These are phyloP conservation scores for Drosophila sturtevanti DNA, from an alignment of 1,140 invertebrate species.

Conservation along the genomic window DNA sequence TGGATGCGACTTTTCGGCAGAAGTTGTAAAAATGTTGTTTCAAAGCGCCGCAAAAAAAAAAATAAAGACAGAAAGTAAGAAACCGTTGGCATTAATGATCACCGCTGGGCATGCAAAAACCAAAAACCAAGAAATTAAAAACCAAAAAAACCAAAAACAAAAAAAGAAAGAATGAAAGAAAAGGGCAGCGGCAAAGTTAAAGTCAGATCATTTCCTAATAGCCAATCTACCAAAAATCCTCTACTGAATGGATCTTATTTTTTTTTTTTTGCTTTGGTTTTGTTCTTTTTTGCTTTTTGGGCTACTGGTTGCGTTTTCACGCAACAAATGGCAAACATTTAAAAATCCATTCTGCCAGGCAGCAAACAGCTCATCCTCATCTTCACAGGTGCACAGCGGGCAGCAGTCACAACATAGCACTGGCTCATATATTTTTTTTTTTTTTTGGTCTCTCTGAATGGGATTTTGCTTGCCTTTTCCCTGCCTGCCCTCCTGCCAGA, in stretches of 20 bases:
- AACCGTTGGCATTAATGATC: conserved; percentile 64
- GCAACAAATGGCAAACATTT: conserved; percentile 80
- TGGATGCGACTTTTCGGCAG: conserved; percentile 39
- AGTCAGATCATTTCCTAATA: conserved; percentile 50
- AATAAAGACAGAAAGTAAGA: not conserved
- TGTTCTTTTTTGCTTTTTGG: conserved; percentile 31
- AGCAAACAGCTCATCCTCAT: conserved; percentile 36
- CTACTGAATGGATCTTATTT: conserved; percentile 19
- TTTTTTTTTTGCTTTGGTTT: conserved; percentile 1
- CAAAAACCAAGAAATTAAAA: not conserved
- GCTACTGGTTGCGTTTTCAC: conserved; percentile 69
- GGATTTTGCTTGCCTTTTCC: not conserved
- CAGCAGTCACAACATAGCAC: conserved; percentile 77
- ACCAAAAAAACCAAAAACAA: not conserved
- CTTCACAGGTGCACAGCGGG: conserved; percentile 76
- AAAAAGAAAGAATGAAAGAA: no score
- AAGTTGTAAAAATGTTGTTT: conserved; percentile 68
- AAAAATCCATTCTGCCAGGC: conserved; percentile 66
- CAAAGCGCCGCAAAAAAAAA: conserved; percentile 56
- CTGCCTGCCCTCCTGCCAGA: no score
- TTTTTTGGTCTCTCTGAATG: conserved; percentile 34
- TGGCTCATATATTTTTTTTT: conserved; percentile 73
- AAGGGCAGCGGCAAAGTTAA: conserved; percentile 1
- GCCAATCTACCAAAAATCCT: conserved; percentile 30
- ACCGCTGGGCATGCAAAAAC: conserved; percentile 44